Percentiles rank a stretch among this genome's conserved stretches.
Conservation (phyloP, 2,888 invertebrate species). For the Nezara viridula region DNA sequence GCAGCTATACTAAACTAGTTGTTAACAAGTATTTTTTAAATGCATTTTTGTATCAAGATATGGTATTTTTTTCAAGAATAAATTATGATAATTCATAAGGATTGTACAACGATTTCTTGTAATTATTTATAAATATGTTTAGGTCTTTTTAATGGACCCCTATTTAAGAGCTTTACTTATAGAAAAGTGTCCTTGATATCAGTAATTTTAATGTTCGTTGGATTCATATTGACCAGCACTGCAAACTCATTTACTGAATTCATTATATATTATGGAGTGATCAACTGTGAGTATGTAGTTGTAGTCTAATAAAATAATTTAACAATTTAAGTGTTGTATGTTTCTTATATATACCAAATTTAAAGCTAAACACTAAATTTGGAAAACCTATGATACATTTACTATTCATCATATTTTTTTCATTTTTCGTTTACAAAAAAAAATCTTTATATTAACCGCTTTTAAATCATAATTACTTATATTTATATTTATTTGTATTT, state of each 20-base stretch:
- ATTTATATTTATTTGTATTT: background rate
- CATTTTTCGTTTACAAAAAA: too few species aligned
- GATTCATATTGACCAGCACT: slow-evolving; percentile 75
- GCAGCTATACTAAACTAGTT: too few species aligned
- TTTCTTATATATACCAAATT: background rate
- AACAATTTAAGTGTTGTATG: background rate
- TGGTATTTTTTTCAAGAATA: background rate
- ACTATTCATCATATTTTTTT: too few species aligned
- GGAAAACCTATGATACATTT: too few species aligned
- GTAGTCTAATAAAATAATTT: background rate
- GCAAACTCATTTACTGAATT: slow-evolving; percentile 74
- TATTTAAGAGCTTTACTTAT: slow-evolving; percentile 76
- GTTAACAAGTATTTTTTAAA: too few species aligned
- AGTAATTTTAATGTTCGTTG: slow-evolving; percentile 72
- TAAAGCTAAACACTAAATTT: background rate
- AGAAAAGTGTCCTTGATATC: slow-evolving; percentile 76
- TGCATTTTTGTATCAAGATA: background rate
- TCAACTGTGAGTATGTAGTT: slow-evolving; percentile 75
- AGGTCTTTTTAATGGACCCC: slow-evolving; percentile 77
- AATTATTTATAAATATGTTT: background rate
- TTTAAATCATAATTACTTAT: too few species aligned
- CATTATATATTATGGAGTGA: slow-evolving; percentile 77
- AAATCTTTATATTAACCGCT: too few species aligned
- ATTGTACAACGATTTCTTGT: background rate
- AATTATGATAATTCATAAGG: background rate